phyloP scores from a whole-genome alignment of 2,113 vertebrate genomes.

The Cyprinodon variegatus region DNA sequence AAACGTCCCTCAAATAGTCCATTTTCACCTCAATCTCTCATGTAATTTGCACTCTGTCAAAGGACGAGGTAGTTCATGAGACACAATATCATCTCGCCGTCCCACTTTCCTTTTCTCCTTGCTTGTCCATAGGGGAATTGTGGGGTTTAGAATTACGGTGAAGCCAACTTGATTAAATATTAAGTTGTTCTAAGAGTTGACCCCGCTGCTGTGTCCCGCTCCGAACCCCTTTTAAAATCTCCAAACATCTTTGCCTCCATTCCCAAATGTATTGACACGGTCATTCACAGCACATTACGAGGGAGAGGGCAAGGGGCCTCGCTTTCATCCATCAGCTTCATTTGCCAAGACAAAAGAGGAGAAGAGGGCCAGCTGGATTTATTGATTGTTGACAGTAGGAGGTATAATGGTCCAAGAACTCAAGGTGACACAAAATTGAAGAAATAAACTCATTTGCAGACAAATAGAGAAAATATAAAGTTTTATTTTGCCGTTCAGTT shows the following conservation, averaged over 20 bases:
- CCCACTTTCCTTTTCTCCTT: slow-evolving; percentile 26
- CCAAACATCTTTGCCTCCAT: slow-evolving; percentile 3
- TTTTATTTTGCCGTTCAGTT: background rate
- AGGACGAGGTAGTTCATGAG: slow-evolving; percentile 40
- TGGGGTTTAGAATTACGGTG: slow-evolving; percentile 62
- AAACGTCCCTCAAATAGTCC: slow-evolving; percentile 14
- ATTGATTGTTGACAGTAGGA: slow-evolving; percentile 55
- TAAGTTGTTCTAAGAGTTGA: slow-evolving; percentile 67
- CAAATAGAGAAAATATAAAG: slow-evolving; percentile 4
- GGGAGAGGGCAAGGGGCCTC: slow-evolving; percentile 27
- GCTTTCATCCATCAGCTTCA: slow-evolving; percentile 65
- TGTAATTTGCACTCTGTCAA: slow-evolving; percentile 42
- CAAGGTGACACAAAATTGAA: slow-evolving; percentile 53
- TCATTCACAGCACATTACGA: slow-evolving; percentile 49
- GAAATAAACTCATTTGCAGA: slow-evolving; percentile 17
- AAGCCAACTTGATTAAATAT: slow-evolving; percentile 70
- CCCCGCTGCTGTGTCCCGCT: slow-evolving; percentile 47
- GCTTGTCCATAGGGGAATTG: slow-evolving; percentile 43
- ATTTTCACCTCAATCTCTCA: slow-evolving; percentile 12
- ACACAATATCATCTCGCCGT: slow-evolving; percentile 34
- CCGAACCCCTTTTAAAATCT: slow-evolving; percentile 16
- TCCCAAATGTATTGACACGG: slow-evolving; percentile 47
- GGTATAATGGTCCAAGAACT: slow-evolving; percentile 25
- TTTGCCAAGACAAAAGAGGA: slow-evolving; percentile 49
- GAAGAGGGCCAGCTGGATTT: slow-evolving; percentile 43